These are phyloP conservation scores for Salvator merianae DNA, from an alignment of 2,113 vertebrate species.

Conservation along the genomic window DNA sequence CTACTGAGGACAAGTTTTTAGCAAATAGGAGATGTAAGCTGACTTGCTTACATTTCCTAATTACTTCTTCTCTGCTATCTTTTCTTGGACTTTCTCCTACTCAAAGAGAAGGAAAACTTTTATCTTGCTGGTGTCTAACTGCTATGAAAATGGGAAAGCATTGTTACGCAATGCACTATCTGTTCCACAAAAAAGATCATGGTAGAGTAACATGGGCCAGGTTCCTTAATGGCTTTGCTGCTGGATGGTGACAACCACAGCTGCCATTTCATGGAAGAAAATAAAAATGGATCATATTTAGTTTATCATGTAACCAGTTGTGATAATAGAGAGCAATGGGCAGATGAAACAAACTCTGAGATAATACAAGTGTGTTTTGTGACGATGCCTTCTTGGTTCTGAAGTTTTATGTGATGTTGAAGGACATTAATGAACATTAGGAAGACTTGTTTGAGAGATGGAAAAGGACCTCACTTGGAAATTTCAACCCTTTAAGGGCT, in stretches of 20 bases:
- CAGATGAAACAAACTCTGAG: no score
- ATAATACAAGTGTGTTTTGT: no score
- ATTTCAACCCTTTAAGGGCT: no score
- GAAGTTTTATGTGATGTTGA: no score
- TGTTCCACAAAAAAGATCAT: neutral
- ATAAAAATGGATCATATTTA: neutral
- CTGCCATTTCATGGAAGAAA: conserved; percentile 26
- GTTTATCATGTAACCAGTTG: no score
- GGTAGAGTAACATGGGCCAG: neutral
- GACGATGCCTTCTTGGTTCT: no score
- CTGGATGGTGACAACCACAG: neutral
- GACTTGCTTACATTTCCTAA: neutral
- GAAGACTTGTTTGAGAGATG: no score
- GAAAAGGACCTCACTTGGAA: no score
- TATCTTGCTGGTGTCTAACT: neutral
- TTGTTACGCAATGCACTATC: neutral
- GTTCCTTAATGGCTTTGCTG: neutral
- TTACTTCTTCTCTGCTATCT: neutral
- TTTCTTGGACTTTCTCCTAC: neutral
- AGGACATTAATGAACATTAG: no score
- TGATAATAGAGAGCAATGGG: no score
- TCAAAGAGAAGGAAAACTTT: neutral
- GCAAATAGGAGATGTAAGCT: neutral
- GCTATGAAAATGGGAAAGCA: no score
- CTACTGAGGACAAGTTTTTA: neutral